phyloP scores from a whole-genome alignment of 2,888 invertebrate genomes.

The Morpho achilles region DNA sequence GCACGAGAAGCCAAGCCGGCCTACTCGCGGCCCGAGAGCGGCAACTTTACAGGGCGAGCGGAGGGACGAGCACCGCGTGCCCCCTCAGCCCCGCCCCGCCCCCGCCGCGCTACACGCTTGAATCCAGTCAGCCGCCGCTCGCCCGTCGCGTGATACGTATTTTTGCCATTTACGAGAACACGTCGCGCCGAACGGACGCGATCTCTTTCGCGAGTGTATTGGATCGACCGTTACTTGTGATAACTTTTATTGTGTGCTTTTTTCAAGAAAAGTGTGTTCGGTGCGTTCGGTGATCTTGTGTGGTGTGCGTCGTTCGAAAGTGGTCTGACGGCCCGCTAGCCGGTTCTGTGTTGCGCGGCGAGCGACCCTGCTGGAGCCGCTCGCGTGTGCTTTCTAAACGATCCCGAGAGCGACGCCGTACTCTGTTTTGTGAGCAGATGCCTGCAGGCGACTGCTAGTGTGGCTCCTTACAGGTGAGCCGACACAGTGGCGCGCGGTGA shows the following conservation, averaged over 20 bases:
- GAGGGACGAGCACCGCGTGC: constrained; percentile 40
- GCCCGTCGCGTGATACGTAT: constrained; percentile 24
- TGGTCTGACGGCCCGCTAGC: constrained; percentile 52
- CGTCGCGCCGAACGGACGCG: constrained; percentile 40
- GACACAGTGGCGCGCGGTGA: neutral
- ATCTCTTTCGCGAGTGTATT: constrained; percentile 37
- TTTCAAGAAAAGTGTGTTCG: constrained; percentile 31
- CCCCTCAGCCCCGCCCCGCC: constrained; percentile 24
- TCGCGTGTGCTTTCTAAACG: constrained; percentile 55
- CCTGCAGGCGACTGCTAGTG: constrained; percentile 32
- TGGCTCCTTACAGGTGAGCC: constrained; percentile 45
- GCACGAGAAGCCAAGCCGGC: constrained; percentile 40
- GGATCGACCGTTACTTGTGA: constrained; percentile 35
- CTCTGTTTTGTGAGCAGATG: constrained; percentile 26
- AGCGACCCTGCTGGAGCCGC: constrained; percentile 34
- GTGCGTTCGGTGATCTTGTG: constrained; percentile 32
- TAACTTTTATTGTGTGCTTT: constrained; percentile 28
- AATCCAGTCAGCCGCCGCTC: constrained; percentile 39
- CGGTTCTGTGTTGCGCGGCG: constrained; percentile 43
- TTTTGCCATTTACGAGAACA: constrained; percentile 29
- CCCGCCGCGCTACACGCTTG: constrained; percentile 25
- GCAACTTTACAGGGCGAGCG: constrained; percentile 63
- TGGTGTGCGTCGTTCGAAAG: constrained; percentile 45
- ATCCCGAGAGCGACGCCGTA: constrained; percentile 36
- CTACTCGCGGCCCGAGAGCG: constrained; percentile 56